Percentiles rank a stretch among this genome's conserved stretches.
These are phyloP conservation scores for Pimpla rufipes DNA, from an alignment of 2,888 invertebrate species.

Conservation along the genomic window DNA sequence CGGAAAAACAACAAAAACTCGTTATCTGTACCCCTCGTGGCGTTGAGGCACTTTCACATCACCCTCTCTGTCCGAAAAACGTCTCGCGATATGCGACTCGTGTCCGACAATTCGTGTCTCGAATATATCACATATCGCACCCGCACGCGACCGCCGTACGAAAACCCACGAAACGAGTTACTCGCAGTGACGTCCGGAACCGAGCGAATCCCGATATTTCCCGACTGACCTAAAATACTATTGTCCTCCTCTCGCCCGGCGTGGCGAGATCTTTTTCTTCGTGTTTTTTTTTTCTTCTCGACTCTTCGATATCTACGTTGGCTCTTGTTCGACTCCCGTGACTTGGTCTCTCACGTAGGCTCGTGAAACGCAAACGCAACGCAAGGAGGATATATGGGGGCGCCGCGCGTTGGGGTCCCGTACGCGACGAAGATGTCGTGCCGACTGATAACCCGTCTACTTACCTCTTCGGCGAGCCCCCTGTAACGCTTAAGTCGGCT, in stretches of 20 bases:
- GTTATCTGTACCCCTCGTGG: neutral
- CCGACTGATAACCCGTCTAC: constrained; percentile 85
- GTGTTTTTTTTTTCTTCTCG: neutral
- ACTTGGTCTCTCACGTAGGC: neutral
- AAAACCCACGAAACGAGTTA: constrained; percentile 1
- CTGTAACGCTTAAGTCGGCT: constrained; percentile 77
- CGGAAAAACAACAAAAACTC: neutral
- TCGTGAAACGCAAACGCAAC: neutral
- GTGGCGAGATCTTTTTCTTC: constrained; percentile 7
- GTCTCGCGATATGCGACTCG: constrained; percentile 15
- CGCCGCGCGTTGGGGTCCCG: constrained; percentile 67
- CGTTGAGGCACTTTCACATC: constrained; percentile 58
- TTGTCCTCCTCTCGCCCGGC: constrained; percentile 47
- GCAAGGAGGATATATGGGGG: constrained; percentile 48
- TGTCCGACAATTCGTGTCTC: neutral
- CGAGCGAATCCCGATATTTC: neutral
- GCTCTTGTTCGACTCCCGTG: neutral
- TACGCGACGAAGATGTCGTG: constrained; percentile 84
- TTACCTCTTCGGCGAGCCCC: constrained; percentile 82
- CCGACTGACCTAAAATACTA: neutral
- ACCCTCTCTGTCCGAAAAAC: constrained; percentile 42
- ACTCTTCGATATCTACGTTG: constrained; percentile 8
- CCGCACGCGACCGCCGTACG: constrained; percentile 34
- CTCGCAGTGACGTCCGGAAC: neutral
- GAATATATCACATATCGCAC: constrained; percentile 49